These are phyloP conservation scores for Enteromius mattozi DNA, from an alignment of 2,797 vertebrate genomes.

Conservation along the genomic window DNA sequence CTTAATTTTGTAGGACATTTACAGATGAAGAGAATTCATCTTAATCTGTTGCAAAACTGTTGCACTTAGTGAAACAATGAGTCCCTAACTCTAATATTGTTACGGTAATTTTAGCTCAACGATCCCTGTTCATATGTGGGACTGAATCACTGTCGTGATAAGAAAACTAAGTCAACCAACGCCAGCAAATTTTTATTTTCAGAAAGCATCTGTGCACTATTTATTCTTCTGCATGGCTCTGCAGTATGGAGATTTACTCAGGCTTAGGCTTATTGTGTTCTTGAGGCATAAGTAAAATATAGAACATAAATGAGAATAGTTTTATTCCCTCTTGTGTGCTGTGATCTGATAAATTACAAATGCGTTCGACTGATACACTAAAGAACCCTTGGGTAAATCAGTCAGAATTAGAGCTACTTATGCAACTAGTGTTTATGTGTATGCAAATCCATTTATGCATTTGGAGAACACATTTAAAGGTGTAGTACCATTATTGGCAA, in stretches of 20 bases:
- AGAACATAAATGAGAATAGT: constrained; percentile 65
- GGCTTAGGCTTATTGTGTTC: constrained; percentile 75
- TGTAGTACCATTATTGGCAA: not conserved
- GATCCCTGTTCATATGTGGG: constrained; percentile 19
- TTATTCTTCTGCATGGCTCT: constrained; percentile 3
- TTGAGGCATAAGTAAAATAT: constrained; percentile 68
- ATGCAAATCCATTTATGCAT: constrained; percentile 18
- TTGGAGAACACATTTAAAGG: constrained; percentile 30
- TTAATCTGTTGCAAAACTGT: not conserved
- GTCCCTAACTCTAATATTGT: not conserved
- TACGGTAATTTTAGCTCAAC: not conserved
- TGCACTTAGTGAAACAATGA: not conserved
- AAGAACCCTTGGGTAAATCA: constrained; percentile 71
- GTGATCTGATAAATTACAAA: constrained; percentile 73
- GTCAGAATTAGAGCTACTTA: constrained; percentile 51
- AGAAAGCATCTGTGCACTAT: constrained; percentile 16
- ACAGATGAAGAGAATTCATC: not conserved
- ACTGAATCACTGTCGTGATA: constrained; percentile 15
- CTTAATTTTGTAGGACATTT: not conserved
- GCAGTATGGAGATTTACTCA: constrained; percentile 77
- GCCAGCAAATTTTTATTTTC: constrained; percentile 16
- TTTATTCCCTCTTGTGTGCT: constrained; percentile 71
- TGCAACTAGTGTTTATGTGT: constrained; percentile 43
- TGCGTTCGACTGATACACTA: constrained; percentile 71
- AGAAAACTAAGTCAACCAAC: not conserved